Base-by-base conservation (phyloP, 2,888 invertebrate species). In the Agapetus fuscipes region DNA sequence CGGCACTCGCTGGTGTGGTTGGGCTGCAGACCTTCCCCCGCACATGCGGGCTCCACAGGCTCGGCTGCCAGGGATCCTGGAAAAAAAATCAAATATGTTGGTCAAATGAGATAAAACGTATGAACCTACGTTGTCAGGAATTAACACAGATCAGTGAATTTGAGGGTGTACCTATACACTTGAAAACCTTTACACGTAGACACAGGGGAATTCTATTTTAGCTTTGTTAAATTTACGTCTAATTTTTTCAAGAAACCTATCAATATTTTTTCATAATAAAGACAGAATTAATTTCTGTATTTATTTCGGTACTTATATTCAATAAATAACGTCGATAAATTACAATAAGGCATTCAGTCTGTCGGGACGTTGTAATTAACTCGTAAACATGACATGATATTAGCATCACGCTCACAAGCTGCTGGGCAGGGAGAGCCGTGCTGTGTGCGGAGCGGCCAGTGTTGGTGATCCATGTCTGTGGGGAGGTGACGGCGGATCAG, bases 1-100 rank as follows among this genome's bases (percentile, higher is more conserved):
- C 59, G 60, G 48, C 71, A 71, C 25, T 60, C 60, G 34, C 57
- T 57, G 14, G 62, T 61, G 55, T 64, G 65, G 52, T 71, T 66
- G 13, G 67, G 62, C 48, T 58, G 56, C 34, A 70, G 57, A 2
- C 71, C 71, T 50, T 71, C 67, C 41, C 56, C 58, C 12, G 35
- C 50, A 52, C 66, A 69, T 5, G 20, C 3, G 10, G 12, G 10
- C 5, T 24, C 33, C 20, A 20, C 20, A 14, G 33, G 20, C 3
- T 14, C 9, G 6, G 5, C 24, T 24, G 6, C 9, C 9, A 24
- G 24, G 4, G 33, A 17, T 33, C 33, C 33, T 33, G 17, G 17
- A 3, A 24, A 30, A 30, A n/a, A n/a, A 3, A 14, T 5, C 11
- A 24, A 24, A 24, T 7, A 24, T 24, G 24, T 9, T 24, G 6